Evolutionary conservation across 2,113 vertebrate genomes (phyloP), one percentile per base, ranked within the genome.

Genomic region (Odontophorus gujanensis): DNA sequence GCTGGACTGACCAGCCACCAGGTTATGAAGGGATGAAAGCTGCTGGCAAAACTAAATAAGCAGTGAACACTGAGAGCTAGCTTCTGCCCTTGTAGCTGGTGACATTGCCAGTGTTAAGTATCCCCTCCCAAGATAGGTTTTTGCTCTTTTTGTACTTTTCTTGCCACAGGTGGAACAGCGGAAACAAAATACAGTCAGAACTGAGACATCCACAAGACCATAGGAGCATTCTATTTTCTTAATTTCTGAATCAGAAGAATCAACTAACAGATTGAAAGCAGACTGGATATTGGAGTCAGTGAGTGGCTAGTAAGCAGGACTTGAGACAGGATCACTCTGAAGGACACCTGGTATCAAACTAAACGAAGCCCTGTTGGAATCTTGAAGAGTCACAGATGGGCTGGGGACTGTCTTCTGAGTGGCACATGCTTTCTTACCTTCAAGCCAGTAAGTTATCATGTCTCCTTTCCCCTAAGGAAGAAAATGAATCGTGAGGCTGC

Each of bases 391-490:
- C 34, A 75, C 28, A 45, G 85, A 75, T 86, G 69, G 85, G 78
- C 76, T 95, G 74, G 18, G 48, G 50, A 32, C 17, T 47, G 94
- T 95, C 77, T 96, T 97, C 79, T 75, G 77, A 30, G 43, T 76
- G 77, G 76, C 66, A 72, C 80, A 57, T 14, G 73, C 65, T 90
- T 97, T 97, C 91, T 98, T 99, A 34, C 98, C 98, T 93, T 98
- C 97, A 78, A 98, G 95, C 98, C 98, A 98, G 87, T 98, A 98
- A 2, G 98, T 99, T 73, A 98, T 96, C 98, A 98, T 98, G 90
- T 99, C 97, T 13, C 99, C 98, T 96, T 98, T 99, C 3, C 98
- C 98, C 98, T 98, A 50, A 48, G 57, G 81, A 95, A 68, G 78
- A 92, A 89, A 94, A 90, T 59, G 32, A 77, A 47, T 92, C 4